Base-by-base conservation (phyloP, 2,888 invertebrate species). In the Phytoseiulus persimilis region DNA sequence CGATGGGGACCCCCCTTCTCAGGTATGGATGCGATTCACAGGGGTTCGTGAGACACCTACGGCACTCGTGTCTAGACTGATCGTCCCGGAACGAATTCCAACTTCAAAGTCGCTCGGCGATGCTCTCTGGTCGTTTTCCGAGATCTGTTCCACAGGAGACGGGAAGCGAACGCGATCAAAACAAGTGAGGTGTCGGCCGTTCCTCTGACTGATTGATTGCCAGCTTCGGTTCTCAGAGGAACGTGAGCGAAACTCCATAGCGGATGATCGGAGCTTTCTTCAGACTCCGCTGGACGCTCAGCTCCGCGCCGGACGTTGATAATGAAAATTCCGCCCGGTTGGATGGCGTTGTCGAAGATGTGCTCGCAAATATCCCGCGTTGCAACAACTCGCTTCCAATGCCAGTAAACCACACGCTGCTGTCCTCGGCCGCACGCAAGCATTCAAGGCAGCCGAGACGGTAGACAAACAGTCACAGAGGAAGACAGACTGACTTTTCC, bases 341-440 rank as follows among this genome's bases (percentile, higher is more conserved):
- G 2, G 65, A 65, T 65, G 65, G 65, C 65, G 18, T 65, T 65
- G 65, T 65, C 65, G 65, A 65, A 65, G 65, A 65, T 65, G 65
- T 65, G 5, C 18, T 14, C 65, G 2, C 18, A 23, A 65, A 65
- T 6, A 65, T 65, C 5, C 65, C 65, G 65, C 65, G 65, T 65
- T 65, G 65, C 65, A 28, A 18, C 65, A 65, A 65, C 9, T 65
- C 23, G 65, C 65, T 65, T 65, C 65, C 65, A 65, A 6, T 65
- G 65, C 65, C 65, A 65, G 65, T 65, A 65, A 65, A 65, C 65
- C 65, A 65, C 65, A 65, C 65, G 65, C 65, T 65, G 65, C 65
- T 65, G 65, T 65, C 65, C 65, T 65, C 65, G 65, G 18, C 65
- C 5, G 65, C 65, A 65, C 65, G 65, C 65, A 28, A 65, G 28